phyloP scores from a whole-genome alignment of 2,888 invertebrate species.

The Alentia gelatinosa region DNA sequence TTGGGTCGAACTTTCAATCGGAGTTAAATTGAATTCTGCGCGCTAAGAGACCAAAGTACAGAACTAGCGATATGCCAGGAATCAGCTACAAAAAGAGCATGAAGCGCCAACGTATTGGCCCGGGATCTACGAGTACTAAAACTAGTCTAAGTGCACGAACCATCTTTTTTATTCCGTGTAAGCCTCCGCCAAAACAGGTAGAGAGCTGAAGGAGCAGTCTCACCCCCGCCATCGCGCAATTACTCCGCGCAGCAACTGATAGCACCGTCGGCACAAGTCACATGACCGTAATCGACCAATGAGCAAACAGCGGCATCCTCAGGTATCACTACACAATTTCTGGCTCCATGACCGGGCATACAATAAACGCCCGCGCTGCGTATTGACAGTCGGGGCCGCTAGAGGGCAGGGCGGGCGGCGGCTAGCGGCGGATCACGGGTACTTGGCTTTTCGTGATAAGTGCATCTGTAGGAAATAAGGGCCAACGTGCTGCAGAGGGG shows the following conservation, averaged over 20 bases:
- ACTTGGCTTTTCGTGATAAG: slow-evolving; percentile 25
- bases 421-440: background rate
- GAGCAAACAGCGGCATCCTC: slow-evolving; percentile 31
- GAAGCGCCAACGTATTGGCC: too few relatives aligned
- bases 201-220: too few relatives aligned
- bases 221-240: background rate
- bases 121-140: too few relatives aligned
- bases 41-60: too few relatives aligned
- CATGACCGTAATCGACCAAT: slow-evolving; percentile 41
- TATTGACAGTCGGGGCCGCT: background rate
- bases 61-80: too few relatives aligned
- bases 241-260: background rate
- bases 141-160: too few relatives aligned
- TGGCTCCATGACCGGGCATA: slow-evolving; percentile 4
- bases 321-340: slow-evolving; percentile 40
- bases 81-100: too few relatives aligned
- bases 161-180: too few relatives aligned
- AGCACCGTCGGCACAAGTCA: background rate
- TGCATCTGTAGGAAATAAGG: slow-evolving; percentile 25
- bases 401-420: background rate
- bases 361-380: background rate
- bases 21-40: too few relatives aligned
- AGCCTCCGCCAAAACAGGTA: too few relatives aligned
- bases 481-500: background rate
- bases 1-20: too few relatives aligned